Evolutionary conservation across 2,113 vertebrate species (phyloP).

Genomic region (Balaenoptera acutorostrata): DNA sequence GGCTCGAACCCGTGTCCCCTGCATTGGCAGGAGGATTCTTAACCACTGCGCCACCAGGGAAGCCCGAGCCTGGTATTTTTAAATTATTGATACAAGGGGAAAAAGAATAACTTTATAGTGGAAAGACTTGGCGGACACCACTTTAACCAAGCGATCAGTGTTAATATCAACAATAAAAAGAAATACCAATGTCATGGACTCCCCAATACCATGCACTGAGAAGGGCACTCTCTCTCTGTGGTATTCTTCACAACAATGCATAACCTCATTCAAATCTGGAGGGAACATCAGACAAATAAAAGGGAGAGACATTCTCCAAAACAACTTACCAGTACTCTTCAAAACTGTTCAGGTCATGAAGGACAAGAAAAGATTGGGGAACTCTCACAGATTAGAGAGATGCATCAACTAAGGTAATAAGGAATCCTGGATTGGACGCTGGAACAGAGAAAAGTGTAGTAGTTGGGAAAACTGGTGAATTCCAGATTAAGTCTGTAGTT

Average conservation of each 20-base stretch:
- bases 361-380: background rate
- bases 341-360: background rate
- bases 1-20: too few relatives aligned
- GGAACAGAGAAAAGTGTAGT: background rate
- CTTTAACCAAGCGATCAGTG: background rate
- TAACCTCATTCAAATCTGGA: background rate
- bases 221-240: background rate
- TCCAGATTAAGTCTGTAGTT: background rate
- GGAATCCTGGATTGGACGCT: background rate
- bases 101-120: background rate
- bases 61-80: background rate
- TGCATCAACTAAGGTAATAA: background rate
- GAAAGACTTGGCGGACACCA: background rate
- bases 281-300: background rate
- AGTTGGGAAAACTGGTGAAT: background rate
- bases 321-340: background rate
- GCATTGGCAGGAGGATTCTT: too few relatives aligned
- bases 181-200: fast-evolving
- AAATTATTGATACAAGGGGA: background rate
- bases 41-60: too few relatives aligned
- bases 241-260: background rate
- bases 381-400: background rate
- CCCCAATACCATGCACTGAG: background rate
- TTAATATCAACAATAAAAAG: background rate
- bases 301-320: background rate